Evolutionary conservation across 2,797 vertebrate species (phyloP), one percentile per base, ranked within the genome.

Genomic region (Catharus ustulatus): DNA sequence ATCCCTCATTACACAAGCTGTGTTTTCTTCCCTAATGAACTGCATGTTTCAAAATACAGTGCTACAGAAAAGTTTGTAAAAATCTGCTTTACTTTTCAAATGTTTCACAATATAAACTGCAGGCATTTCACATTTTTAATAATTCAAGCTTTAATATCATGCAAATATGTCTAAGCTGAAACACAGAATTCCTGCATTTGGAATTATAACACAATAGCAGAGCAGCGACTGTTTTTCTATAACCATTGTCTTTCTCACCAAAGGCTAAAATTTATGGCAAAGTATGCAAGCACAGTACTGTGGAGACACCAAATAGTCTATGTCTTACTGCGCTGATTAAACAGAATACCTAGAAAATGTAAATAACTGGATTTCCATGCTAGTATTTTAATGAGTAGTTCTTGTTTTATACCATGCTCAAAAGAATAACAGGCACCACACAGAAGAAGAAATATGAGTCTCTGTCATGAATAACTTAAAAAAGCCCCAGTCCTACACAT

Each of bases 111-210:
- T 42, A 64, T 48, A 59, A 90, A 91, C 74, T 90, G 63, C 58
- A 88, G 57, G 36, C 61, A 1, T 92, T 94, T 90, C 57, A 68
- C 18, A 42, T 69, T 81, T 87, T 89, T 76, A 71, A 67, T 30
- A 43, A 76, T 79, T 94, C 80, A 64, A 87, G 64, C n/a, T 91
- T 94, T 91, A 84, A 84, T 92, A 64, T 80, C 88, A 93, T 94
- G 86, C 68, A 94, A 93, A 90, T 94, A 55, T 19, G 13, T 58
- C 77, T 93, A 58, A 91, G 54, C 68, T 75, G 83, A 93, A 94
- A 85, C 63, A 67, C 38, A 74, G 46, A 87, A 89, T 80, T 94
- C 54, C 24, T 84, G 57, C 71, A n/a, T 55, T 74, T 74, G 21
- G 71, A 90, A 90, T 84, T 79, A 84, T 8, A 90, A 51, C n/a